Base-by-base conservation (phyloP, 2,797 vertebrate species). In the Lemur catta region DNA sequence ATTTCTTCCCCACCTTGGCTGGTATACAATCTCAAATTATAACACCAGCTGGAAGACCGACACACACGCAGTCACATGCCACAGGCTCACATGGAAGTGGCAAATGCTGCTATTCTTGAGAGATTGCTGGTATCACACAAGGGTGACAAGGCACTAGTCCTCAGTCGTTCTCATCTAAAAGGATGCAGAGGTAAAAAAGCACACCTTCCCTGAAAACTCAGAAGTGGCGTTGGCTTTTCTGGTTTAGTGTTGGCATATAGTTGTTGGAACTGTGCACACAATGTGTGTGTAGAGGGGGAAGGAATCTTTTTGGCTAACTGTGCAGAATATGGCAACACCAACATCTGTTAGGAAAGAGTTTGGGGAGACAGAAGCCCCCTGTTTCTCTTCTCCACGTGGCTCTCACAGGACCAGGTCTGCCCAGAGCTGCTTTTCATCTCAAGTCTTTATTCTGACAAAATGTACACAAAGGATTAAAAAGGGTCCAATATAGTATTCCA, bases 21-120 rank as follows among this genome's bases (percentile, higher is more conserved):
- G 17, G 50, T 52, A 24, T 59, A 76, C 65, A 95, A 35, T 50
- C 82, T 59, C 87, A 93, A 94, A 93, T 76, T 95, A 78, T 96
- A 95, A 97, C 93, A 55, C 88, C 92, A 96, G 92, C 92, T 96
- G 92, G 95, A 88, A 75, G 87, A 67, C 81, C 74, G 72, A 80
- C 94, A 90, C 35, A 63, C 35, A 71, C n/a, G 65, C 69, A 59
- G 57, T 38, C 96, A 91, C 3, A 7, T 30, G 86, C 92, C 74
- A n/a, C 71, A 50, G 55, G 78, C 96, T 95, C 96, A 97, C 46
- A 4, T 91, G 95, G 55, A 86, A 17, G 35, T 59, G 41, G 80
- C 41, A 48, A 93, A 35, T n/a, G 81, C 72, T 57, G 52, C 67
- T 71, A 6, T 74, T 57, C 26, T 94, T 17, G 33, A 91, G 61